phyloP scores from a whole-genome alignment of 1,140 invertebrate genomes.

The Lycorma delicatula region DNA sequence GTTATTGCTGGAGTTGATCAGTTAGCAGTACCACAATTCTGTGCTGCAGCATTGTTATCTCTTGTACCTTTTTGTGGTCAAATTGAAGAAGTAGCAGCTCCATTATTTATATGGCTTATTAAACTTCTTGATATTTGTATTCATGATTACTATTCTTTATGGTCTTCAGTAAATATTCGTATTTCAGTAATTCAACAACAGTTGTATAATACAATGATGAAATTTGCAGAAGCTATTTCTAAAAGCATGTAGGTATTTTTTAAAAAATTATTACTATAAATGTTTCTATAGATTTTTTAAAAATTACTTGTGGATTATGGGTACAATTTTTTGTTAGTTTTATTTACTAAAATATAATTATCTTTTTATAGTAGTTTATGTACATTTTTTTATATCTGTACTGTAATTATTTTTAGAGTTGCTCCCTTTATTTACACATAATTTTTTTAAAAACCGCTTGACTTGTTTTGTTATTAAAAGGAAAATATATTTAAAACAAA shows the following conservation, averaged over 20 bases:
- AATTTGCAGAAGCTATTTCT: background rate
- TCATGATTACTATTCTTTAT: background rate
- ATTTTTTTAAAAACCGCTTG: no score
- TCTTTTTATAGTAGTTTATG: background rate
- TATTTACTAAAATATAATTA: background rate
- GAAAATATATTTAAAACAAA: no score
- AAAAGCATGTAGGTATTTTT: background rate
- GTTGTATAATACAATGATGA: background rate
- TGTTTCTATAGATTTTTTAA: background rate
- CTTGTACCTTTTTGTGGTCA: background rate
- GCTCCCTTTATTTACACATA: background rate
- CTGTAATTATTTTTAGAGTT: background rate
- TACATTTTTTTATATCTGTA: background rate
- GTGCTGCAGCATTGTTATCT: background rate
- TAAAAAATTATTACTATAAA: background rate
- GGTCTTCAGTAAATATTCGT: background rate
- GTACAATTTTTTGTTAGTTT: background rate
- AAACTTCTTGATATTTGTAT: background rate
- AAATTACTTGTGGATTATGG: background rate
- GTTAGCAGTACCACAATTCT: slow-evolving; percentile 6
- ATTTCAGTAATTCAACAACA: background rate
- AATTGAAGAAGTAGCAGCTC: background rate
- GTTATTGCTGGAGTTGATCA: no score
- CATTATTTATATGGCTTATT: background rate
- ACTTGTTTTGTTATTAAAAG: no score